These are phyloP conservation scores for Aricia agestis DNA, from an alignment of 1,140 invertebrate genomes.

Conservation along the genomic window DNA sequence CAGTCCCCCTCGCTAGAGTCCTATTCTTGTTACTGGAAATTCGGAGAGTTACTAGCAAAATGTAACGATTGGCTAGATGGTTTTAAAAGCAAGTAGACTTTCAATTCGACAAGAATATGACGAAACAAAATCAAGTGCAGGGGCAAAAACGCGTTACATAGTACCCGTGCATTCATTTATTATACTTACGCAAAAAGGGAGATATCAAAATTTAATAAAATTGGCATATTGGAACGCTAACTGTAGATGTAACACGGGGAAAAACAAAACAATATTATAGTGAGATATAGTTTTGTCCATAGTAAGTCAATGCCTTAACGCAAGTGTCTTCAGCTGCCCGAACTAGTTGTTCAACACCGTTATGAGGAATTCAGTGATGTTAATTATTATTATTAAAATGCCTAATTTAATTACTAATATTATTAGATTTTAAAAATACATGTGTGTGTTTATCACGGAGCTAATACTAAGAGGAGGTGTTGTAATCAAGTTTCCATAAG, in stretches of 20 bases:
- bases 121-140: too few species aligned
- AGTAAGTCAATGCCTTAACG: slow-evolving; percentile 11
- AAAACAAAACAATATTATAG: not conserved
- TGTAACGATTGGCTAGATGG: too few species aligned
- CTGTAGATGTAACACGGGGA: not conserved
- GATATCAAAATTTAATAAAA: not conserved
- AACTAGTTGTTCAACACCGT: not conserved
- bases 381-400: not conserved
- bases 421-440: too few species aligned
- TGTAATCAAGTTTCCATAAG: too few species aligned
- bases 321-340: slow-evolving; percentile 11
- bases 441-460: too few species aligned
- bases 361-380: slow-evolving; percentile 7
- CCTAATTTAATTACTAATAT: too few species aligned
- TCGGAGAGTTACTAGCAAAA: too few species aligned
- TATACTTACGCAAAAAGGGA: not conserved
- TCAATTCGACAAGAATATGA: too few species aligned
- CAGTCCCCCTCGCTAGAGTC: not conserved
- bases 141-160: too few species aligned
- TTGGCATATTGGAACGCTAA: not conserved
- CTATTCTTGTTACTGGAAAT: not conserved
- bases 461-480: too few species aligned
- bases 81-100: too few species aligned
- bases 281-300: slow-evolving; percentile 11
- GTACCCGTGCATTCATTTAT: too few species aligned